Evolutionary conservation across 1,140 invertebrate genomes (phyloP).

Genomic region (Lineus longissimus): DNA sequence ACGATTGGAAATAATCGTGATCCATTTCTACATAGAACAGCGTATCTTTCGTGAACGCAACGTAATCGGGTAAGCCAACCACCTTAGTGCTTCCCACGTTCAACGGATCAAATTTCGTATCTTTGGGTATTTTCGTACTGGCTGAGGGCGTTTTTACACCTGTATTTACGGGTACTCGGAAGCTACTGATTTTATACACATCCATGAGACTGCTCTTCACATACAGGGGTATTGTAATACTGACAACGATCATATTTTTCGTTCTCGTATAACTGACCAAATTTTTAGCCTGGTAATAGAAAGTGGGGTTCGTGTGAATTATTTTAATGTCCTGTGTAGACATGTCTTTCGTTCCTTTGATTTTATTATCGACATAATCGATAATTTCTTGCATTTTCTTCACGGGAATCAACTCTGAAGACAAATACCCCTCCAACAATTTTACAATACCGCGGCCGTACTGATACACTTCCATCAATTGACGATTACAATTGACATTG

Average conservation of each 20-base stretch:
- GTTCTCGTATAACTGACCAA: neutral
- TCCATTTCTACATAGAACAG: neutral
- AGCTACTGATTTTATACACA: neutral
- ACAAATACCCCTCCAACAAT: neutral
- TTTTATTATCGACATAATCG: neutral
- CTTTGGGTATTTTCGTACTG: neutral
- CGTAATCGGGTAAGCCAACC: neutral
- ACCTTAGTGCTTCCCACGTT: neutral
- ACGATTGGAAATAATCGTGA: neutral
- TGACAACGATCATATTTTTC: neutral
- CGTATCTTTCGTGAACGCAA: neutral
- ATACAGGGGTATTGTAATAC: neutral
- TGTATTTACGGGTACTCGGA: neutral
- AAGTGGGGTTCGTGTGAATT: neutral
- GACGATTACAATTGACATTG: neutral
- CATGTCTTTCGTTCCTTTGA: neutral
- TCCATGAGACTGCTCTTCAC: neutral
- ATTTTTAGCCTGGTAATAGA: constrained; percentile 1
- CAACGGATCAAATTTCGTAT: neutral
- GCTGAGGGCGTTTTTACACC: neutral
- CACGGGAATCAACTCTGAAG: neutral
- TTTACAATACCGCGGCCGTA: neutral
- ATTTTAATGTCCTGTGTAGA: neutral
- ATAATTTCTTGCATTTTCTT: neutral
- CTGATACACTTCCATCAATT: constrained; percentile 1